A percentile compares a stretch with the other conserved stretches of the same genome.
Conservation (phyloP, 2,888 invertebrate genomes). For the Pseudolycoriella hygida region DNA sequence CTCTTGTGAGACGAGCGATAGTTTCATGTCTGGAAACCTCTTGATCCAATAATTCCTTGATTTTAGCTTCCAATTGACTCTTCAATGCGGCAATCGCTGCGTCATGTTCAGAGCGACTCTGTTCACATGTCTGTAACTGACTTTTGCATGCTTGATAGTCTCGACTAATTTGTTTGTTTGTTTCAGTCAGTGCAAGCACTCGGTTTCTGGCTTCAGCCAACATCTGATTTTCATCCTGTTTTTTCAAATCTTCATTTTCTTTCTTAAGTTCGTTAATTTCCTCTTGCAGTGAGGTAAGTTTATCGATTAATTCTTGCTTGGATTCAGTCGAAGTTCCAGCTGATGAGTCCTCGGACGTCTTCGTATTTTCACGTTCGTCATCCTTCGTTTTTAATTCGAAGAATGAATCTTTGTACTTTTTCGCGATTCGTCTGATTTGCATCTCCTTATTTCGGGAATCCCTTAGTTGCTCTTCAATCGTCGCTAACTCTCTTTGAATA, state of each 20-base stretch:
- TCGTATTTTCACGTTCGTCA: slow-evolving; percentile 24
- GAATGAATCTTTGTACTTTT: slow-evolving; percentile 33
- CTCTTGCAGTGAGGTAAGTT: slow-evolving; percentile 30
- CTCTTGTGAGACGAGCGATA: slow-evolving; percentile 32
- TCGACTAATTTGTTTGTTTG: slow-evolving; percentile 40
- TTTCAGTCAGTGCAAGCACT: slow-evolving; percentile 52
- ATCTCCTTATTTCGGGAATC: slow-evolving; percentile 52
- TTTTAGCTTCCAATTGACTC: slow-evolving; percentile 49
- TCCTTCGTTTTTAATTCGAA: slow-evolving; percentile 14
- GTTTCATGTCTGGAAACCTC: slow-evolving; percentile 38
- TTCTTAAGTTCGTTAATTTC: slow-evolving; percentile 38
- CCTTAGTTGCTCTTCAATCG: slow-evolving; percentile 45
- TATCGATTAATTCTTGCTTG: slow-evolving; percentile 30
- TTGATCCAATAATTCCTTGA: slow-evolving; percentile 52
- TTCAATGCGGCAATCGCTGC: slow-evolving; percentile 41
- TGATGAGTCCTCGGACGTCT: too few species aligned
- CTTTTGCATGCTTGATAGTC: slow-evolving; percentile 37
- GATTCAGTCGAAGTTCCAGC: slow-evolving; percentile 22
- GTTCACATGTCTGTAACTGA: slow-evolving; percentile 33
- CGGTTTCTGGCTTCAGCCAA: slow-evolving; percentile 57
- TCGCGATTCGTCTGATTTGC: slow-evolving; percentile 73
- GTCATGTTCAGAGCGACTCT: slow-evolving; percentile 38
- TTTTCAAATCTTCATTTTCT: slow-evolving; percentile 47
- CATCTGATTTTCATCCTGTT: slow-evolving; percentile 47
- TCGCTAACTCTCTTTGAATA: slow-evolving; percentile 43